Evolutionary conservation across 2,113 vertebrate species (phyloP), one percentile per base, ranked within the genome.

Genomic region (Patagioenas fasciata): DNA sequence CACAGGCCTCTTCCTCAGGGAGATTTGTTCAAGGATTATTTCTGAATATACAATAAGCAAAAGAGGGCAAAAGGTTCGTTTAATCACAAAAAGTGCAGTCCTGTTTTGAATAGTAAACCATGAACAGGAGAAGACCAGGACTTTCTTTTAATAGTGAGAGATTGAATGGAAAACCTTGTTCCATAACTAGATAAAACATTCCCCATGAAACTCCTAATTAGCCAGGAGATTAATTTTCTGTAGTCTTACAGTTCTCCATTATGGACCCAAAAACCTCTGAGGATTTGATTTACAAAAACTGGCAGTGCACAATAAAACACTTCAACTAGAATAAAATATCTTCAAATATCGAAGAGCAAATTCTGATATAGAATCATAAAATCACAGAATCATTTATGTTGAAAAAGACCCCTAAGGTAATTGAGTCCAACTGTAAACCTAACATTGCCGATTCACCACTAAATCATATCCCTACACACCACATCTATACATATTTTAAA

Each of bases 11-110:
- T 96, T 97, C 84, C 38, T 72, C 28, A 3, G 50, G 60, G 28
- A 90, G 62, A 57, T 75, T 82, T 75, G 53, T 89, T 97, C 93
- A 95, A 74, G 67, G 21, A 58, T 51, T 62, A 90, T 78, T 51
- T 80, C 78, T 80, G 44, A 93, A 79, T 54, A 50, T 15, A 70
- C 3, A 91, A 82, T 42, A 93, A 94, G 40, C 5, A 61, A 81
- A 89, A 72, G 17, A 64, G 13, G 75, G 67, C 32, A 66, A 67
- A 92, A 84, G 65, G 34, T 48, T 91, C 53, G 28, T 40, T 88
- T 13, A 3, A 26, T 79, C 56, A 66, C 64, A 18, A 44, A 77
- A 83, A 60, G 53, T 38, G 26, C 21, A 51, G 61, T 72, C 25
- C 53, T 56, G 28, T 18, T 58, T 64, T 86, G 57, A 94, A 80